These are phyloP conservation scores for Ornithoptera alexandrae DNA, from an alignment of 2,888 invertebrate species.

Conservation along the genomic window DNA sequence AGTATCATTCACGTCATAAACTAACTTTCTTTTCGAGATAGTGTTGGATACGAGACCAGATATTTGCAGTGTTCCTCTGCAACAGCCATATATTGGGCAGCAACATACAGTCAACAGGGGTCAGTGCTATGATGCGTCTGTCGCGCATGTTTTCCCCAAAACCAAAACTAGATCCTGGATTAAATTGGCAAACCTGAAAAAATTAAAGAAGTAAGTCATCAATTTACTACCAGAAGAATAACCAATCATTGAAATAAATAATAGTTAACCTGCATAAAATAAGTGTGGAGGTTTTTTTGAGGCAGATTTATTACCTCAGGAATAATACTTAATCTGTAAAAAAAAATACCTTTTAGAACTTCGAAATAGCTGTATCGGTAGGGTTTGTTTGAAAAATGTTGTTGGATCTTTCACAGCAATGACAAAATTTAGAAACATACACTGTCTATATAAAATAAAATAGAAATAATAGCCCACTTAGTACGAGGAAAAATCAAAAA, in stretches of 20 bases:
- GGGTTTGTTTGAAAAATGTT: no score
- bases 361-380: no score
- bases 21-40: constrained; percentile 78
- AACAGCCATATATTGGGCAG: constrained; percentile 85
- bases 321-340: constrained; percentile 53
- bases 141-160: constrained; percentile 85
- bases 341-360: background rate
- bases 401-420: no score
- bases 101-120: constrained; percentile 82
- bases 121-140: constrained; percentile 83
- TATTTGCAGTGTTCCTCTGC: constrained; percentile 82
- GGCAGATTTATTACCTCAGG: constrained; percentile 33
- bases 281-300: constrained; percentile 50
- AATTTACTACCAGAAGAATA: background rate
- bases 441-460: no score
- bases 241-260: background rate
- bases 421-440: no score
- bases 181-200: constrained; percentile 79
- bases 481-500: no score
- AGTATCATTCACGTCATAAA: background rate
- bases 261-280: constrained; percentile 64
- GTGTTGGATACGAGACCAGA: constrained; percentile 82
- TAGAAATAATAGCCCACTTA: no score
- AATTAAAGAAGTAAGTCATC: background rate
- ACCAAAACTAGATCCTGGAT: constrained; percentile 83